Percentiles rank a stretch among this genome's conserved stretches.
phyloP scores from a whole-genome alignment of 2,888 invertebrate species.

The Polydrusus cervinus region DNA sequence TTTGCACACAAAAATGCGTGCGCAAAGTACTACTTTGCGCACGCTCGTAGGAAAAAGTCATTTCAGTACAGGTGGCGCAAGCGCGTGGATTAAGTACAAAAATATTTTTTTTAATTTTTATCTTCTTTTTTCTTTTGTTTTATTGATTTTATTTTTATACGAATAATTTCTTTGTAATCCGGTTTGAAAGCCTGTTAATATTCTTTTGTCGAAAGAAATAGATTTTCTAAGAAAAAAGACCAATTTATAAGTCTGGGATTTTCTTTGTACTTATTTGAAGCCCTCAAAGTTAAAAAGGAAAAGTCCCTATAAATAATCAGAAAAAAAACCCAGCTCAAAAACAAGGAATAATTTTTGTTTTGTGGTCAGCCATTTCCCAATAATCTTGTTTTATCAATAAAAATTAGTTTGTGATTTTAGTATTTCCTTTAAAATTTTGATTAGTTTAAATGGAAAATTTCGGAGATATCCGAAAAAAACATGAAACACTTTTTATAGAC shows the following conservation, averaged over 20 bases:
- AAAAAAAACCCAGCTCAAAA: neutral
- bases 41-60: no score
- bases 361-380: neutral
- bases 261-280: neutral
- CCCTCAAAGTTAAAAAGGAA: neutral
- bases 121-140: no score
- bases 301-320: neutral
- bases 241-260: conserved; percentile 13
- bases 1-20: no score
- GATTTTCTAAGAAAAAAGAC: neutral
- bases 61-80: no score
- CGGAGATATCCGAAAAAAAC: no score
- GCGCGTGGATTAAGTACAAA: no score
- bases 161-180: neutral
- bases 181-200: neutral
- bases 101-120: no score
- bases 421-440: no score
- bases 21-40: no score
- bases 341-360: neutral
- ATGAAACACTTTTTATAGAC: no score
- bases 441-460: no score
- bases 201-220: conserved; percentile 7
- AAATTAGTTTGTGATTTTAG: neutral
- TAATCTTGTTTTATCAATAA: neutral
- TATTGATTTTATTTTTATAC: neutral